phyloP scores from a whole-genome alignment of 2,888 invertebrate genomes.

The Rambutsinella grinnellia region DNA sequence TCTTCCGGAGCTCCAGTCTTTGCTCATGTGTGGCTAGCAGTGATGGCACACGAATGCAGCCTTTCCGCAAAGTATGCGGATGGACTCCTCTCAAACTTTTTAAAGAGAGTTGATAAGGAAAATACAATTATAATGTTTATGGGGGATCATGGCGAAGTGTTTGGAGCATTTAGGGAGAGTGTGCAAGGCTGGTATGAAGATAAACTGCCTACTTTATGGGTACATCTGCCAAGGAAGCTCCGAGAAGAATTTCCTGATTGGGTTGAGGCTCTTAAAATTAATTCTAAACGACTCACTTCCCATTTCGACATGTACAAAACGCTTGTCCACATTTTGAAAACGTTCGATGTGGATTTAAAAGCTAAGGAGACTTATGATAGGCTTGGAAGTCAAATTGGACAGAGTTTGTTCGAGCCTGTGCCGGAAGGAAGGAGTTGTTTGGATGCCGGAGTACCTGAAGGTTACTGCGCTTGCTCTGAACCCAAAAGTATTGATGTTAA shows the following conservation, averaged over 20 bases:
- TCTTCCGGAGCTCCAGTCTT: slow-evolving; percentile 12
- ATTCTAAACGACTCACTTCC: slow-evolving; percentile 31
- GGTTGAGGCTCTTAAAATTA: slow-evolving; percentile 8
- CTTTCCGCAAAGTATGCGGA: slow-evolving; percentile 33
- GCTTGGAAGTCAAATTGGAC: slow-evolving; percentile 1
- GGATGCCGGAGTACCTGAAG: slow-evolving; percentile 20
- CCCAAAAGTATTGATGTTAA: slow-evolving; percentile 14
- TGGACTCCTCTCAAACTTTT: slow-evolving; percentile 9
- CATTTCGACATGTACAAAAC: slow-evolving; percentile 49
- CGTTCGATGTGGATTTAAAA: background rate
- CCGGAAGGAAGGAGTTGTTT: slow-evolving; percentile 8
- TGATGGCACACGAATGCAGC: slow-evolving; percentile 22
- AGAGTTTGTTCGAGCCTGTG: slow-evolving; percentile 22
- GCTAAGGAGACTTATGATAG: background rate
- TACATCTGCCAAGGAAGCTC: slow-evolving; percentile 25
- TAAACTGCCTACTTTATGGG: slow-evolving; percentile 32
- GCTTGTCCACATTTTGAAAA: slow-evolving; percentile 25
- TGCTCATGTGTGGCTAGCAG: slow-evolving; percentile 31
- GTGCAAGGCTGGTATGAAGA: slow-evolving; percentile 49
- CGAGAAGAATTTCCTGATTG: slow-evolving; percentile 13
- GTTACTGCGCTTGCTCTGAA: slow-evolving; percentile 35
- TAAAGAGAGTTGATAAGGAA: background rate
- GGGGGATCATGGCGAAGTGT: slow-evolving; percentile 34
- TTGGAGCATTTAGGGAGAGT: slow-evolving; percentile 33
- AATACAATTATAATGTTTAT: slow-evolving; percentile 39